phyloP scores from a whole-genome alignment of 2,888 invertebrate species.

The Pheosia gnoma region DNA sequence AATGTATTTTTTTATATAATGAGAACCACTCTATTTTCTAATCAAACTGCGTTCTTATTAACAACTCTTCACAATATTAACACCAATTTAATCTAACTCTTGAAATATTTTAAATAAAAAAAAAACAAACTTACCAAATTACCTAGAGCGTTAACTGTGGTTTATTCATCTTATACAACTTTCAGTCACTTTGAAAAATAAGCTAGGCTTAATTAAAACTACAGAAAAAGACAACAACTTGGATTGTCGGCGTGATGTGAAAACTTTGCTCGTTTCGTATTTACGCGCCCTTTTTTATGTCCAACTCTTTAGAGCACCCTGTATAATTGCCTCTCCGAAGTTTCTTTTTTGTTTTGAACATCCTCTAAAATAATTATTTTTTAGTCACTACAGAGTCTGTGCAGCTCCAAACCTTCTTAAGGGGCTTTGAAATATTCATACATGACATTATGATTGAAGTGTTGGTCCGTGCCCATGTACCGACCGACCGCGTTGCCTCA shows the following conservation, averaged over 20 bases:
- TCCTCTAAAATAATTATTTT: background rate
- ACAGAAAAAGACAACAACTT: conserved; percentile 32
- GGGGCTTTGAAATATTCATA: too few relatives aligned
- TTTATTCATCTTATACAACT: conserved; percentile 25
- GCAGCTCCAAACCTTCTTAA: too few relatives aligned
- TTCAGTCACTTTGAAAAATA: conserved; percentile 23
- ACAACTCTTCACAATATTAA: too few relatives aligned
- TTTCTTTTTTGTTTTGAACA: conserved; percentile 17
- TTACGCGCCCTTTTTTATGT: conserved; percentile 24
- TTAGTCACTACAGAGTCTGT: too few relatives aligned
- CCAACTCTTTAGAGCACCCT: conserved; percentile 23
- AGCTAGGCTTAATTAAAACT: conserved; percentile 37
- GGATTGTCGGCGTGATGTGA: conserved; percentile 28
- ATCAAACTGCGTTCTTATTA: too few relatives aligned
- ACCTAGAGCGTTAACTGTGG: background rate
- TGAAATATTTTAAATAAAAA: background rate
- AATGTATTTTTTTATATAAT: too few relatives aligned
- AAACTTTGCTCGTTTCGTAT: conserved; percentile 40
- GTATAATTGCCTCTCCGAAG: conserved; percentile 32
- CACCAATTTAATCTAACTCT: background rate
- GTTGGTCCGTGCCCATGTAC: too few relatives aligned
- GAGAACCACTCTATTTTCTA: too few relatives aligned
- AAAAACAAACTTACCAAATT: background rate
- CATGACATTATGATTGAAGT: too few relatives aligned
- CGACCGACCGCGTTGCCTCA: too few relatives aligned